Evolutionary conservation across 2,113 vertebrate genomes (phyloP), one percentile per base, ranked within the genome.

Genomic region (Gila orcuttii): DNA sequence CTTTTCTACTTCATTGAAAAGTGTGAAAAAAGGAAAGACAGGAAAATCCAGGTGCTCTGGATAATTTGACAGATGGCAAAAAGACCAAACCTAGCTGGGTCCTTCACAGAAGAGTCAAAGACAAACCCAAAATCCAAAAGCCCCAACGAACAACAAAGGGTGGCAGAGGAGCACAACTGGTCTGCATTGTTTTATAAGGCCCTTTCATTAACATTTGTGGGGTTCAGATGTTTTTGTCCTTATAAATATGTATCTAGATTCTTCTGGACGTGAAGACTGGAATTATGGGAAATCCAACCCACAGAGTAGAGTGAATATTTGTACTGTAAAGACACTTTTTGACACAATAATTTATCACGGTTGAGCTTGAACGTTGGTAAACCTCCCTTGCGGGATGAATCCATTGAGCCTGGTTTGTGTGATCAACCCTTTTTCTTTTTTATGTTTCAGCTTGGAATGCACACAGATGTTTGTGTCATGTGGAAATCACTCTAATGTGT

Each of bases 281-380:
- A 69, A 71, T 66, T 60, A 66, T 25, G 55, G 60, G 64, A 36
- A 68, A 69, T 36, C 25, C 42, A 13, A 73, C 68, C 73, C 71
- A 39, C 85, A 59, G 73, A 47, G n/a, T 78, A 82, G 79, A 74
- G 77, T 55, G 82, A 84, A 15, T 81, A 42, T 69, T 86, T 82
- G 83, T 86, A 85, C 74, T 85, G 71, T 82, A 88, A 84, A 84
- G 89, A 88, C 77, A 84, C 86, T 85, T 84, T 62, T 86, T 71
- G 57, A 83, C 71, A 75, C 86, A 82, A 77, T 85, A 47, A 75
- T 73, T 73, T 87, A 62, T 79, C 85, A 82, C 68, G 68, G 86
- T 89, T 74, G 73, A 64, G 60, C 52, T 28, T 86, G 52, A 86
- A 86, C 85, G 55, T 74, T 28, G 23, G 75, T 69, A 66, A 64